Percentiles rank a stretch among this genome's conserved stretches.
Evolutionary conservation across 2,888 invertebrate species (phyloP).

Genomic region (Athrips mouffetella): DNA sequence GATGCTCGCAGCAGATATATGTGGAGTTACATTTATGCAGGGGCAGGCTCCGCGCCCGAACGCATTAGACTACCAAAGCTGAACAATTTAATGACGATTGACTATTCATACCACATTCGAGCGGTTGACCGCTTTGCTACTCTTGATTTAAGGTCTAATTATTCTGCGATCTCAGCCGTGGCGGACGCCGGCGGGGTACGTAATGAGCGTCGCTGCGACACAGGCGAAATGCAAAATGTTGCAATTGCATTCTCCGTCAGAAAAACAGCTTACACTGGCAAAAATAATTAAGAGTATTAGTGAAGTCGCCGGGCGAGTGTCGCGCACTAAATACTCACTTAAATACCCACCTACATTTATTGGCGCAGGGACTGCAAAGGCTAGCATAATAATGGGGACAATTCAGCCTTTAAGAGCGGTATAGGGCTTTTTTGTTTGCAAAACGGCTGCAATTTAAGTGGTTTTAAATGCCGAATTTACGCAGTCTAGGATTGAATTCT

Average conservation of each 20-base stretch:
- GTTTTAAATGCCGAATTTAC: slow-evolving; percentile 29
- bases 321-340: slow-evolving; percentile 73
- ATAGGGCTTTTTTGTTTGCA: slow-evolving; percentile 51
- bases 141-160: slow-evolving; percentile 76
- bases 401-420: slow-evolving; percentile 66
- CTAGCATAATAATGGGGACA: slow-evolving; percentile 65
- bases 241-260: slow-evolving; percentile 73
- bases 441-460: slow-evolving; percentile 33
- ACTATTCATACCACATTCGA: slow-evolving; percentile 75
- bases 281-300: slow-evolving; percentile 78
- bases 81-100: slow-evolving; percentile 77
- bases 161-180: slow-evolving; percentile 71
- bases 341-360: slow-evolving; percentile 76
- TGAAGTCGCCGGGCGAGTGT: slow-evolving; percentile 66
- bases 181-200: slow-evolving; percentile 58
- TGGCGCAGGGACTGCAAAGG: slow-evolving; percentile 59
- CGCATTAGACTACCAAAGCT: slow-evolving; percentile 73
- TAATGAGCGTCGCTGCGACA: slow-evolving; percentile 53
- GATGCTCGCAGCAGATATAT: slow-evolving; percentile 14
- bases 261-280: slow-evolving; percentile 76
- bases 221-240: slow-evolving; percentile 68
- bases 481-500: slow-evolving; percentile 9
- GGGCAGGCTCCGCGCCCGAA: slow-evolving; percentile 30
- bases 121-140: slow-evolving; percentile 72
- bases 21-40: slow-evolving; percentile 20